Evolutionary conservation across 2,888 invertebrate genomes (phyloP).

Genomic region (Aporophyla lueneburgensis): DNA sequence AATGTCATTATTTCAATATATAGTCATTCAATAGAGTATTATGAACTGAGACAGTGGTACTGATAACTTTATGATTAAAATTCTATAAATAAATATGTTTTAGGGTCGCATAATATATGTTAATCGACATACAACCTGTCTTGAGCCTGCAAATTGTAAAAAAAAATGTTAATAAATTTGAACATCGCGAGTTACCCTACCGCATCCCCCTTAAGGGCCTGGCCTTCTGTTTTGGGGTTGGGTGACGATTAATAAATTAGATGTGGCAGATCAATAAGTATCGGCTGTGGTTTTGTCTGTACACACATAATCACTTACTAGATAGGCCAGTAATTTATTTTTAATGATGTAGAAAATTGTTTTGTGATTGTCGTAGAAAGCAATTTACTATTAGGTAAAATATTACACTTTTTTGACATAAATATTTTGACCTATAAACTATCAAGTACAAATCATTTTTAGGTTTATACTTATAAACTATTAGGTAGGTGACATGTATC

Average conservation of each 20-base stretch:
- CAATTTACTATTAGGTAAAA: not conserved
- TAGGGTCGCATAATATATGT: too few species aligned
- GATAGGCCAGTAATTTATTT: constrained; percentile 34
- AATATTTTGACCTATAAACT: not conserved
- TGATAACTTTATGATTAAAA: too few species aligned
- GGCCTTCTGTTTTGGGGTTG: constrained; percentile 2
- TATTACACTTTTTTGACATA: not conserved
- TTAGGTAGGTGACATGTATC: not conserved
- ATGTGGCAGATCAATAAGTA: constrained; percentile 17
- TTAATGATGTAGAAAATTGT: constrained; percentile 23
- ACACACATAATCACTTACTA: constrained; percentile 1
- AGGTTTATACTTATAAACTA: not conserved
- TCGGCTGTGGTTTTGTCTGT: constrained; percentile 4
- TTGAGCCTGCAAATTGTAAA: too few species aligned
- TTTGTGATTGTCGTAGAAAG: constrained; percentile 19
- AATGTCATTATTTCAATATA: too few species aligned
- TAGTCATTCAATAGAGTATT: too few species aligned
- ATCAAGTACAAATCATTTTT: too few species aligned
- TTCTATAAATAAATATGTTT: too few species aligned
- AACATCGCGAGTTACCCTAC: too few species aligned
- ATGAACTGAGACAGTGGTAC: too few species aligned
- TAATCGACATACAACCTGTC: too few species aligned
- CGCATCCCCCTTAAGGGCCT: not conserved
- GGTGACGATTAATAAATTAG: constrained; percentile 19
- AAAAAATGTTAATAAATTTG: too few species aligned